Base-by-base conservation (phyloP, 2,888 invertebrate genomes). In the Mimumesa dahlbomi region DNA sequence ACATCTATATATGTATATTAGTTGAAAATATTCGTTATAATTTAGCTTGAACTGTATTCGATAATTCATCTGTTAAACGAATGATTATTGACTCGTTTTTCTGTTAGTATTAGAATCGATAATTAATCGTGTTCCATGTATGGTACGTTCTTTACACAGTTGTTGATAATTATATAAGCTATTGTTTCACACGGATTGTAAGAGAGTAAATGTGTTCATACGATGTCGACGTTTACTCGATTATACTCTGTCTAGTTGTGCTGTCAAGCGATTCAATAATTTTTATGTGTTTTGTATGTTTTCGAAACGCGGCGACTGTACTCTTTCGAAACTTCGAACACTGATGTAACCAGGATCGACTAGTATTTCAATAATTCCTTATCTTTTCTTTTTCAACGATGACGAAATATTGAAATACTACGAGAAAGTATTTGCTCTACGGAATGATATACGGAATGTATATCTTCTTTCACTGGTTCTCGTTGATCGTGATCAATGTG, bases 21-120 rank as follows among this genome's bases (percentile, higher is more conserved):
- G n/a, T 58, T 53, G 14, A 11, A 9, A n/a, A 14, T 38, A 45
- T 14, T 50, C 31, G 31, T 53, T n/a, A 52, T 52, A 18, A 52
- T 18, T 64, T 21, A 31, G 40, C n/a, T n/a, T n/a, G 34, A 34
- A n/a, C 11, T n/a, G n/a, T 34, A n/a, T n/a, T 4, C 34, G 34
- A 34, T 34, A 4, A 9, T 4, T 34, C 34, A n/a, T 34, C n/a
- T n/a, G 34, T 34, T n/a, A n/a, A 42, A 16, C 16, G 1, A 40
- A n/a, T 45, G 43, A 21, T 21, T 22, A 45, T 21, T n/a, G 11
- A 22, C 21, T 4, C 13, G 4, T 5, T 18, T 11, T 40, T 40
- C 3, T 4, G 6, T 40, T 16, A n/a, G 18, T 40, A 11, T 11
- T 14, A 34, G 34, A 40, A 40, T 40, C 9, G 40, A 29, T 34